These are phyloP conservation scores for Trichopoda pennipes DNA, from an alignment of 2,888 invertebrate genomes.

Conservation along the genomic window DNA sequence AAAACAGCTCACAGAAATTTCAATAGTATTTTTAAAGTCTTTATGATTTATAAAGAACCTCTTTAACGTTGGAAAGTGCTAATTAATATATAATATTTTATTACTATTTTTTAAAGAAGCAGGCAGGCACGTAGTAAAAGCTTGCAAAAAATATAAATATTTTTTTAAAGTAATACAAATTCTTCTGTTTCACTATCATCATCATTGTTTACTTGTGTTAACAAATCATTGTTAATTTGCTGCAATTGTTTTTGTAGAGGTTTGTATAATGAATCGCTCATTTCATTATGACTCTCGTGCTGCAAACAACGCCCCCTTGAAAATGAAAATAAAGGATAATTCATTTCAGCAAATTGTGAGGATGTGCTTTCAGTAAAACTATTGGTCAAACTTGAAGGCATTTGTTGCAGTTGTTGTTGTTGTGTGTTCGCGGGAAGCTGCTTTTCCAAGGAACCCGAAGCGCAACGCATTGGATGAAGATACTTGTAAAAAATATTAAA, in stretches of 20 bases:
- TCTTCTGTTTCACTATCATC: conserved; percentile 87
- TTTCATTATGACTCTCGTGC: conserved; percentile 74
- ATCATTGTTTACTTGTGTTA: conserved; percentile 82
- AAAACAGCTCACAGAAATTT: neutral
- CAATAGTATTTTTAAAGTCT: too few relatives aligned
- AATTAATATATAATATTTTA: conserved; percentile 1
- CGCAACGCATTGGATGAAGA: conserved; percentile 81
- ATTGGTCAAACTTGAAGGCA: conserved; percentile 62
- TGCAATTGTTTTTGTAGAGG: conserved; percentile 83
- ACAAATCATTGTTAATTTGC: conserved; percentile 82
- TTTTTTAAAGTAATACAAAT: conserved; percentile 85
- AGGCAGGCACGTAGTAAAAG: neutral
- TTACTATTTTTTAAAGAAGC: neutral
- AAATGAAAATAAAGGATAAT: conserved; percentile 91
- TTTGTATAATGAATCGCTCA: conserved; percentile 81
- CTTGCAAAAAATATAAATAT: conserved; percentile 20
- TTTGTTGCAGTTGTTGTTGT: conserved; percentile 19
- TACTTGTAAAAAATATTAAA: conserved; percentile 79
- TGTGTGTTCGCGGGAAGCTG: conserved; percentile 35
- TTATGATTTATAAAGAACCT: neutral
- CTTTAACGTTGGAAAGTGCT: conserved; percentile 7
- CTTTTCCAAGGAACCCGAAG: conserved; percentile 75
- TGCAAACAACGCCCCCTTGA: conserved; percentile 87
- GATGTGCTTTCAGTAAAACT: conserved; percentile 68
- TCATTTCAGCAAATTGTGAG: conserved; percentile 80